phyloP scores from a whole-genome alignment of 1,140 invertebrate species.

The Charaxes varanes region DNA sequence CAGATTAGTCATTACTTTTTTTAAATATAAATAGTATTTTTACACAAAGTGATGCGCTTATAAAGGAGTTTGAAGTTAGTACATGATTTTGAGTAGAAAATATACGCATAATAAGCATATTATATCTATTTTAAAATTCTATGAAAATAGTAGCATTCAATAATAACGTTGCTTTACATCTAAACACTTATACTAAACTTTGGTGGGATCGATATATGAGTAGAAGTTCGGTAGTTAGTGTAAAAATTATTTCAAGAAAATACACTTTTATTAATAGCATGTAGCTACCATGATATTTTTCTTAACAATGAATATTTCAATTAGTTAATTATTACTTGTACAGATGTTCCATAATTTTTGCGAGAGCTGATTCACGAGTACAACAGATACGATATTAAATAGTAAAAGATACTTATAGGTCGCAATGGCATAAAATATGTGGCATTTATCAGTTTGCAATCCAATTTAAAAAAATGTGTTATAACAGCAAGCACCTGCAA shows the following conservation, averaged over 20 bases:
- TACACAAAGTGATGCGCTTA: not conserved
- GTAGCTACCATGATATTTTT: slow-evolving; percentile 1
- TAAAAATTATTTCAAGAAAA: slow-evolving; percentile 13
- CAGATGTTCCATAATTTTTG: too few relatives aligned
- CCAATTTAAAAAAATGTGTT: too few relatives aligned
- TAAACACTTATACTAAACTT: slow-evolving; percentile 68
- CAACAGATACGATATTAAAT: too few relatives aligned
- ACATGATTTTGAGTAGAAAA: slow-evolving; percentile 12
- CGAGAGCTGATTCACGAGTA: too few relatives aligned
- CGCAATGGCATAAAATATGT: too few relatives aligned
- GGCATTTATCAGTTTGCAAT: too few relatives aligned
- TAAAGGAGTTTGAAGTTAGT: not conserved
- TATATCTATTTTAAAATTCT: slow-evolving; percentile 11
- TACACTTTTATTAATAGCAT: slow-evolving; percentile 3
- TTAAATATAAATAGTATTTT: too few relatives aligned
- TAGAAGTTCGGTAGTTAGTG: slow-evolving; percentile 46
- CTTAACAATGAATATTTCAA: not conserved
- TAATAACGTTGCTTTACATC: slow-evolving; percentile 21
- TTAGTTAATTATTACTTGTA: too few relatives aligned
- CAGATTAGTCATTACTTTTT: too few relatives aligned
- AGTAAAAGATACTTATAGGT: too few relatives aligned
- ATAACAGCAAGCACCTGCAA: too few relatives aligned
- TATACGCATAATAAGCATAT: slow-evolving; percentile 9
- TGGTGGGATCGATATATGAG: slow-evolving; percentile 69
- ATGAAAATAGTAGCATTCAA: slow-evolving; percentile 15